Percentiles rank a stretch among this genome's conserved stretches.
phyloP scores from a whole-genome alignment of 2,113 vertebrate species.

The Acanthochromis polyacanthus region DNA sequence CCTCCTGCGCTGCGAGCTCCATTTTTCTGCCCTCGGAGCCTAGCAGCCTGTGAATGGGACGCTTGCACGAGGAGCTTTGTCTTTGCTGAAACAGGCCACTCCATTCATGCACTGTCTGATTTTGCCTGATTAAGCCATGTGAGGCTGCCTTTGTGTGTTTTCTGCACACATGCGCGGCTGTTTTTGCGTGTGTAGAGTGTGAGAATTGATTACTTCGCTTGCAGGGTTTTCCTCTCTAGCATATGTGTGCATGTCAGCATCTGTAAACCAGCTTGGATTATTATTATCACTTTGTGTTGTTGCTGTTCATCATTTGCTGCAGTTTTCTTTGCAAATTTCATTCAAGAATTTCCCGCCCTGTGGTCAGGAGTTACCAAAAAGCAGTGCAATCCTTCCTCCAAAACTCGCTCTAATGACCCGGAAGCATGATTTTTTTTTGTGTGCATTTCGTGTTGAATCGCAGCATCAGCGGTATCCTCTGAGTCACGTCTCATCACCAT shows the following conservation, averaged over 20 bases:
- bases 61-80: slow-evolving; percentile 61
- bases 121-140: slow-evolving; percentile 49
- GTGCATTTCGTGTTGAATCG: slow-evolving; percentile 30
- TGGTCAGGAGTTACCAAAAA: slow-evolving; percentile 18
- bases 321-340: slow-evolving; percentile 19
- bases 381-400: not conserved
- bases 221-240: slow-evolving; percentile 46
- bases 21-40: slow-evolving; percentile 52
- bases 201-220: slow-evolving; percentile 55
- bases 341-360: slow-evolving; percentile 37
- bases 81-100: slow-evolving; percentile 57
- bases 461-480: slow-evolving; percentile 41
- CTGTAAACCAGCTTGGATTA: slow-evolving; percentile 19
- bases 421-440: slow-evolving; percentile 32
- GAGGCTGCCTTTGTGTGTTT: slow-evolving; percentile 28
- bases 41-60: slow-evolving; percentile 55
- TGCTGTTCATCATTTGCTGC: not conserved
- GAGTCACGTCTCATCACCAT: slow-evolving; percentile 59
- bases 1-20: slow-evolving; percentile 37
- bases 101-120: slow-evolving; percentile 66
- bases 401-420: slow-evolving; percentile 24
- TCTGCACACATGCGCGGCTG: slow-evolving; percentile 20
- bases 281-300: no score
- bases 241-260: slow-evolving; percentile 42
- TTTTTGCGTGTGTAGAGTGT: slow-evolving; percentile 45